Percentiles rank a stretch among this genome's conserved stretches.
Evolutionary conservation across 2,888 invertebrate genomes (phyloP).

Genomic region (Caenorhabditis macrosperma): DNA sequence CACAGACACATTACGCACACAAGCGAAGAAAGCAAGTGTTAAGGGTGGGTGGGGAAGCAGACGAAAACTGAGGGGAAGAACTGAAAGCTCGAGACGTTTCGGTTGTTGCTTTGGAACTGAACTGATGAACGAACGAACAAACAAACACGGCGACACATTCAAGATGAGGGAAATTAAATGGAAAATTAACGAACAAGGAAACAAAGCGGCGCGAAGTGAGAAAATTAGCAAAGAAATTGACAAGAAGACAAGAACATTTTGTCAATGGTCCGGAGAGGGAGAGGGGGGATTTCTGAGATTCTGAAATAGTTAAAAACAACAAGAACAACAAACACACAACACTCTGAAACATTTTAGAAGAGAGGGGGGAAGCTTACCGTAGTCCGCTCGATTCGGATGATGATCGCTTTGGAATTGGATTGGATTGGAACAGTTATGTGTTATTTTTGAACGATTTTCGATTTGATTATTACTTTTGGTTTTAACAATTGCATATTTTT

Average conservation of each 20-base stretch:
- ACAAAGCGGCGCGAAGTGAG: no score
- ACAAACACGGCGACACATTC: no score
- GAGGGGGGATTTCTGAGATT: no score
- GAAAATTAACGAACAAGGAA: no score
- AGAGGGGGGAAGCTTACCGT: not conserved
- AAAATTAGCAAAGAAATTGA: no score
- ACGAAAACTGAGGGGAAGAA: not conserved
- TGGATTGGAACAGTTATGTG: slow-evolving; percentile 18
- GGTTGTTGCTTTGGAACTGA: not conserved
- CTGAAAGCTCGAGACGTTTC: not conserved
- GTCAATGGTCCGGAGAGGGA: not conserved
- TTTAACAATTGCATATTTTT: no score
- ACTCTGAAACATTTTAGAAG: not conserved
- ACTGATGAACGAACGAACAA: not conserved
- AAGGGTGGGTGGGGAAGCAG: not conserved
- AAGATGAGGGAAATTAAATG: no score
- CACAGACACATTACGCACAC: slow-evolving; percentile 1
- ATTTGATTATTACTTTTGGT: not conserved
- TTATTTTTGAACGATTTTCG: not conserved
- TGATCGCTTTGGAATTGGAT: slow-evolving; percentile 1
- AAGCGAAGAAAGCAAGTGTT: not conserved
- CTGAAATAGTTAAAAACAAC: no score
- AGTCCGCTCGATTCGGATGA: not conserved
- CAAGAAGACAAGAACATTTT: no score
- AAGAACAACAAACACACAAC: slow-evolving; percentile 4